These are phyloP conservation scores for Laterallus jamaicensis DNA, from an alignment of 2,113 vertebrate species.

Conservation along the genomic window DNA sequence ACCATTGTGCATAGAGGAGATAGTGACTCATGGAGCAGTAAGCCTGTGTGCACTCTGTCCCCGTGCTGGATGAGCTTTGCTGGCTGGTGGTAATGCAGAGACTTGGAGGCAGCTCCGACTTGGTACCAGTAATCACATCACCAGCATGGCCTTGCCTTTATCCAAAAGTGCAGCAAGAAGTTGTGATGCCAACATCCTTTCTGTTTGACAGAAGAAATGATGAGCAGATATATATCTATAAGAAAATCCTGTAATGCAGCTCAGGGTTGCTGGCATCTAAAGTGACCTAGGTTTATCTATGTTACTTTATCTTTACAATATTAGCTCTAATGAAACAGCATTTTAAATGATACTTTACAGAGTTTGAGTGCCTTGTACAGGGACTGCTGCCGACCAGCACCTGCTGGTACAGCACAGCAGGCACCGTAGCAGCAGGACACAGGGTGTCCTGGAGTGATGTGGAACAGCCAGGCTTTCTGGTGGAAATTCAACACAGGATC, in stretches of 20 bases:
- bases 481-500: neutral
- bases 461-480: neutral
- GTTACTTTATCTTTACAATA: neutral
- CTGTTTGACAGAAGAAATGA: neutral
- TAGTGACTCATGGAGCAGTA: rapidly evolving
- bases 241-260: neutral
- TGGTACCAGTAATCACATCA: neutral
- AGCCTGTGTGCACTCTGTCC: neutral
- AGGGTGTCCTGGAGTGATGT: neutral
- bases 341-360: neutral
- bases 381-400: rapidly evolving
- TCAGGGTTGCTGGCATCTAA: neutral
- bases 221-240: neutral
- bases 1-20: neutral
- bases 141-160: neutral
- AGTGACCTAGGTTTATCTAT: neutral
- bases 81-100: rapidly evolving
- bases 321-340: neutral
- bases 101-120: neutral
- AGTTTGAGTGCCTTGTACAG: neutral
- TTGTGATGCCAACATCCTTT: neutral
- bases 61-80: rapidly evolving
- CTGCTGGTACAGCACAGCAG: neutral
- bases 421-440: too few species aligned
- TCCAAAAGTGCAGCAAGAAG: neutral